Evolutionary conservation across 1,140 invertebrate genomes (phyloP).

Genomic region (Pissodes strobi): DNA sequence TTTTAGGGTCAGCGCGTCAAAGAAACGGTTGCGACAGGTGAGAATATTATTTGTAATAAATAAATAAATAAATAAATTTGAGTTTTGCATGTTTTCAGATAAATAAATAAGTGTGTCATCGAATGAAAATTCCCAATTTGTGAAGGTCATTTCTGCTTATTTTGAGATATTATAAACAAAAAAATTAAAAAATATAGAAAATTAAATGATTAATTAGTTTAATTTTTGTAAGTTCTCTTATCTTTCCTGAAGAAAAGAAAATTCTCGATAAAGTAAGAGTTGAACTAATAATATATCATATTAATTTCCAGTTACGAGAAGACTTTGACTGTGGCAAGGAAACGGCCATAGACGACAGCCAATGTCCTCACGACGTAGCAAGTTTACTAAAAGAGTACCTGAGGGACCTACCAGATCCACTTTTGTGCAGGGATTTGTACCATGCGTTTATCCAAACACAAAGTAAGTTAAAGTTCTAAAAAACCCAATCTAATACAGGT

Average conservation of each 20-base stretch:
- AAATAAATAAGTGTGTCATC: too few relatives aligned
- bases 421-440: slow-evolving; percentile 88
- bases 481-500: too few relatives aligned
- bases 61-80: background rate
- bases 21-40: slow-evolving; percentile 89
- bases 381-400: slow-evolving; percentile 92
- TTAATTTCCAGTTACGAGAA: slow-evolving; percentile 75
- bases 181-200: too few relatives aligned
- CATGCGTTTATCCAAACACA: slow-evolving; percentile 87
- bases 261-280: too few relatives aligned
- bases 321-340: slow-evolving; percentile 86
- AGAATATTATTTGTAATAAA: slow-evolving; percentile 37
- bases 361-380: slow-evolving; percentile 91
- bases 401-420: slow-evolving; percentile 88
- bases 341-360: slow-evolving; percentile 74
- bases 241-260: too few relatives aligned
- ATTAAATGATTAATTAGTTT: too few relatives aligned
- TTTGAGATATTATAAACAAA: too few relatives aligned
- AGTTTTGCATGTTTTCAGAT: too few relatives aligned
- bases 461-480: slow-evolving; percentile 66
- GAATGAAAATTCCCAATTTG: too few relatives aligned
- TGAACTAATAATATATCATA: too few relatives aligned
- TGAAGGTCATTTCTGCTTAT: too few relatives aligned
- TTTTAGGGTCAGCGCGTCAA: slow-evolving; percentile 87
- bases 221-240: too few relatives aligned